A percentile compares a stretch with the other conserved stretches of the same genome.
Conservation (phyloP, 30 jellyfish, hydroid and myxozoan genomes). For the Turritopsis rubra region DNA sequence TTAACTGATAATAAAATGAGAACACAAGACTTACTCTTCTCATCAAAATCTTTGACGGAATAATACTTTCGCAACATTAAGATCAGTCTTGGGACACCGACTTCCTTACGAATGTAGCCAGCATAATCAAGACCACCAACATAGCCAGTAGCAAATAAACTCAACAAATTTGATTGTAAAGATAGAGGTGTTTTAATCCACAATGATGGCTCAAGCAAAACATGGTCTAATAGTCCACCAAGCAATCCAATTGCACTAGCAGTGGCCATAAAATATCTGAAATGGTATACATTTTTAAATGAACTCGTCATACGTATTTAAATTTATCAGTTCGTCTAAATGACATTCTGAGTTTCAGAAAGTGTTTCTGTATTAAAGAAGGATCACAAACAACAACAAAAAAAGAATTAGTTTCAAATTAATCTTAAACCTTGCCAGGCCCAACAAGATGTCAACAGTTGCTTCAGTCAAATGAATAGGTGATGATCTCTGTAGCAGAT, state of each 20-base stretch:
- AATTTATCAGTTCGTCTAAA: too few relatives aligned
- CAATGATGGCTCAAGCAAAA: conserved; percentile 63
- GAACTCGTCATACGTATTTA: not conserved
- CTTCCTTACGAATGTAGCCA: conserved; percentile 82
- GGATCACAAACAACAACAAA: not conserved
- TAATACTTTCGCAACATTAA: conserved; percentile 69
- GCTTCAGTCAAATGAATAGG: conserved; percentile 90
- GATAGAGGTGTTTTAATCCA: conserved; percentile 89
- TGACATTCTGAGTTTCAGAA: not conserved
- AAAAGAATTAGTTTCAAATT: not conserved
- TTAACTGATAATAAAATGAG: not conserved
- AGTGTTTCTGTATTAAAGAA: not conserved
- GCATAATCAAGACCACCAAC: conserved; percentile 96
- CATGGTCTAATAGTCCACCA: conserved; percentile 86
- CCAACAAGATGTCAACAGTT: conserved; percentile 76
- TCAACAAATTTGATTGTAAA: conserved; percentile 78
- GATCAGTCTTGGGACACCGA: conserved; percentile 88
- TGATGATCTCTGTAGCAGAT: conserved; percentile 71
- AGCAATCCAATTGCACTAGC: conserved; percentile 88
- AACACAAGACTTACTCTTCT: not conserved
- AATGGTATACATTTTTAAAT: not conserved
- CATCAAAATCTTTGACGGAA: conserved; percentile 26
- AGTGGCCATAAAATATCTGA: conserved; percentile 82
- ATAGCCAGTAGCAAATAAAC: conserved; percentile 91
- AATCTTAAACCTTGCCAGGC: conserved; percentile 64